Conservation (phyloP, 2,113 vertebrate genomes). For the Tachysurus vachellii region DNA sequence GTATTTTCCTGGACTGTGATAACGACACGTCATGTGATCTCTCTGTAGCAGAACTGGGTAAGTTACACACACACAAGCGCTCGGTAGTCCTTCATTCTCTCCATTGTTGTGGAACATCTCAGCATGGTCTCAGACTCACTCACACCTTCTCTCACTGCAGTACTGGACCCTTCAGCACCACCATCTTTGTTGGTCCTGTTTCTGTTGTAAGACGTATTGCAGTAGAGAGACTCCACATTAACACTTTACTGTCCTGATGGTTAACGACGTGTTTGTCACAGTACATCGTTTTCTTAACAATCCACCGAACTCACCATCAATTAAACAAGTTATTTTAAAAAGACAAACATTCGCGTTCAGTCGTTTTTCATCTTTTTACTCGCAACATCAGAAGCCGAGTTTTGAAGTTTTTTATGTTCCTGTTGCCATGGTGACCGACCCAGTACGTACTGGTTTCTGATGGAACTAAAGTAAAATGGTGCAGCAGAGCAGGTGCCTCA, state of each 20-base stretch:
- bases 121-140: neutral
- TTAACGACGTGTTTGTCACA: too few relatives aligned
- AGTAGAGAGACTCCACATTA: too few relatives aligned
- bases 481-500: neutral
- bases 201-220: too few relatives aligned
- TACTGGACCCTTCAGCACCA: neutral
- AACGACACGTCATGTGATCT: conserved; percentile 3
- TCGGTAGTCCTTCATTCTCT: neutral
- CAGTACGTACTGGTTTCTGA: neutral
- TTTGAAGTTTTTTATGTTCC: neutral
- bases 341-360: too few relatives aligned
- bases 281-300: too few relatives aligned
- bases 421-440: neutral
- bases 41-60: conserved; percentile 1
- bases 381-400: neutral
- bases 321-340: too few relatives aligned
- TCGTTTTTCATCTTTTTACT: neutral
- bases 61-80: neutral
- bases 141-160: neutral
- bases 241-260: too few relatives aligned
- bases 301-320: too few relatives aligned
- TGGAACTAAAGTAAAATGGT: neutral
- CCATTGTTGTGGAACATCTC: neutral
- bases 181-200: too few relatives aligned
- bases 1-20: conserved; percentile 40